phyloP scores from a whole-genome alignment of 2,888 invertebrate genomes.

The Melanophora roralis region DNA sequence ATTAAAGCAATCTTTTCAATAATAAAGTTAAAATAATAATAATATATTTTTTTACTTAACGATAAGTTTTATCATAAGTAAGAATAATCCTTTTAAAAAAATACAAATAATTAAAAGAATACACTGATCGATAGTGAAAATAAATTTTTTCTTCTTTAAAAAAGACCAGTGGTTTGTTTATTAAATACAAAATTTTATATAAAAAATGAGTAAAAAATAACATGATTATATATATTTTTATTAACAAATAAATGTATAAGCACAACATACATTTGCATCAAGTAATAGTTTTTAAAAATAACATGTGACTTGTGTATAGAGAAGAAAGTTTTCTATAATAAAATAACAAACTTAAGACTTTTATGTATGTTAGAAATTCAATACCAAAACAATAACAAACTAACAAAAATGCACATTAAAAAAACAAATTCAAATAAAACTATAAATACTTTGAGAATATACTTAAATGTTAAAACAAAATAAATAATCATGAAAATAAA shows the following conservation, averaged over 20 bases:
- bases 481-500: conserved; percentile 72
- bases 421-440: conserved; percentile 1
- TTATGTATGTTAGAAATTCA: conserved; percentile 17
- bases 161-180: too few species aligned
- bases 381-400: conserved; percentile 24
- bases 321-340: conserved; percentile 30
- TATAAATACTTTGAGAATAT: conserved; percentile 46
- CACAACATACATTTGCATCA: too few species aligned
- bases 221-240: background rate
- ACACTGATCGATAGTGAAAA: too few species aligned
- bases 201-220: background rate
- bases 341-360: conserved; percentile 12
- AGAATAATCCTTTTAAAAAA: conserved; percentile 4
- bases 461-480: conserved; percentile 47
- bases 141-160: too few species aligned
- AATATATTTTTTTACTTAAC: background rate
- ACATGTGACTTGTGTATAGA: conserved; percentile 38
- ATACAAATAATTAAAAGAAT: background rate
- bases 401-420: conserved; percentile 7
- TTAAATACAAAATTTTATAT: too few species aligned
- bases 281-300: too few species aligned
- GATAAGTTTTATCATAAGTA: background rate
- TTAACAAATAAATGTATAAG: too few species aligned
- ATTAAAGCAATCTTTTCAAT: conserved; percentile 70
- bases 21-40: background rate